Evolutionary conservation across 2,113 vertebrate genomes (phyloP).

Genomic region (Thymallus thymallus): DNA sequence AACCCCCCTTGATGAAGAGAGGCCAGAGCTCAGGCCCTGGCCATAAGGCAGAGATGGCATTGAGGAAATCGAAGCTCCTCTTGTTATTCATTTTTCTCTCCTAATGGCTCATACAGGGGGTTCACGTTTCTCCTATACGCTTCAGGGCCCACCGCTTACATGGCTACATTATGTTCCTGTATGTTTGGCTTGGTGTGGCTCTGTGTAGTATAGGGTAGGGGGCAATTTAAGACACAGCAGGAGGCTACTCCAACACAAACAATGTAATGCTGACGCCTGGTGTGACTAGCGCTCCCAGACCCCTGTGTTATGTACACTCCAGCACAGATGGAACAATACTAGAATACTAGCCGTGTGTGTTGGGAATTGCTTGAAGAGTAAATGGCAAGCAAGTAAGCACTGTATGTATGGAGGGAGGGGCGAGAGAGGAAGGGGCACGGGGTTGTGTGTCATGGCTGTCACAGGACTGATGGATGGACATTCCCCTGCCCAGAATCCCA

Average conservation of each 20-base stretch:
- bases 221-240: conserved; percentile 47
- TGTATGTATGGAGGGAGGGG: conserved; percentile 12
- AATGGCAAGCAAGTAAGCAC: not conserved
- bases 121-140: conserved; percentile 63
- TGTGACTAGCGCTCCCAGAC: conserved; percentile 35
- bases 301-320: conserved; percentile 30
- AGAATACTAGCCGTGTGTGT: conserved; percentile 14
- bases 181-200: conserved; percentile 71
- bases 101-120: conserved; percentile 68
- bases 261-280: conserved; percentile 48
- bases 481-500: conserved; percentile 50
- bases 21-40: conserved; percentile 39
- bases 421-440: conserved; percentile 26
- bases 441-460: conserved; percentile 52
- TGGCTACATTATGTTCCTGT: conserved; percentile 73
- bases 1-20: not conserved
- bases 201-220: conserved; percentile 29
- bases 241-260: conserved; percentile 66
- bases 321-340: conserved; percentile 36
- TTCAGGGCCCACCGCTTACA: conserved; percentile 63
- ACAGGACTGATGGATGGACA: conserved; percentile 61
- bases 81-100: conserved; percentile 53
- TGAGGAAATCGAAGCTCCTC: conserved; percentile 62
- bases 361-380: too few species aligned
- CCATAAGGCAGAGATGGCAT: conserved; percentile 59